Percentiles rank a stretch among this genome's conserved stretches.
phyloP scores from a whole-genome alignment of 2,888 invertebrate species.

The Diloba caeruleocephala region DNA sequence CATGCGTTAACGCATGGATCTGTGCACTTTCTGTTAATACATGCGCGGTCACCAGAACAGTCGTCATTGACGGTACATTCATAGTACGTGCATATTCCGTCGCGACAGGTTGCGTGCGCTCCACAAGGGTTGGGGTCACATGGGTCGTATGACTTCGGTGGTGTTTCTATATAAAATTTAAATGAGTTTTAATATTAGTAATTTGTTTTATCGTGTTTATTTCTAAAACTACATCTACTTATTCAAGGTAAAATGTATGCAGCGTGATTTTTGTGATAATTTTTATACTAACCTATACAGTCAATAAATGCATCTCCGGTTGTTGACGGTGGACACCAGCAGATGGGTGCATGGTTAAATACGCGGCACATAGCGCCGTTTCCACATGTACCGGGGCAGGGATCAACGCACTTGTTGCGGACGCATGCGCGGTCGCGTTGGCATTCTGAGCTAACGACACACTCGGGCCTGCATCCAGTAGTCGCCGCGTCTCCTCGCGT shows the following conservation, averaged over 20 bases:
- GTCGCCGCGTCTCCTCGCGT: constrained; percentile 92
- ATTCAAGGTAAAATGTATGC: no score
- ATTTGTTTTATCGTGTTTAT: no score
- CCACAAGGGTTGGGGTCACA: constrained; percentile 93
- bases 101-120: constrained; percentile 91
- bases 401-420: constrained; percentile 94
- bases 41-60: constrained; percentile 94
- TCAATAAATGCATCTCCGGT: constrained; percentile 95
- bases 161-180: constrained; percentile 63
- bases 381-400: constrained; percentile 95
- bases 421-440: constrained; percentile 93
- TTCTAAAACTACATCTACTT: no score
- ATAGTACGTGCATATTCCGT: constrained; percentile 92
- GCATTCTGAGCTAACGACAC: constrained; percentile 95
- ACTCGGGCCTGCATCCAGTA: constrained; percentile 95
- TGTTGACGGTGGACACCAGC: constrained; percentile 92
- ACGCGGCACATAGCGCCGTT: constrained; percentile 92
- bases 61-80: constrained; percentile 97
- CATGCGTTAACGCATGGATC: constrained; percentile 95
- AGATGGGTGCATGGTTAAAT: constrained; percentile 90
- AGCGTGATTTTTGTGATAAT: neutral
- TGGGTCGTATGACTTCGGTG: constrained; percentile 85
- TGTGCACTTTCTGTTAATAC: constrained; percentile 94
- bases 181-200: neutral
- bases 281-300: constrained; percentile 80